Conservation (phyloP, 2,888 invertebrate genomes). For the Sinhomidia bicolor region DNA sequence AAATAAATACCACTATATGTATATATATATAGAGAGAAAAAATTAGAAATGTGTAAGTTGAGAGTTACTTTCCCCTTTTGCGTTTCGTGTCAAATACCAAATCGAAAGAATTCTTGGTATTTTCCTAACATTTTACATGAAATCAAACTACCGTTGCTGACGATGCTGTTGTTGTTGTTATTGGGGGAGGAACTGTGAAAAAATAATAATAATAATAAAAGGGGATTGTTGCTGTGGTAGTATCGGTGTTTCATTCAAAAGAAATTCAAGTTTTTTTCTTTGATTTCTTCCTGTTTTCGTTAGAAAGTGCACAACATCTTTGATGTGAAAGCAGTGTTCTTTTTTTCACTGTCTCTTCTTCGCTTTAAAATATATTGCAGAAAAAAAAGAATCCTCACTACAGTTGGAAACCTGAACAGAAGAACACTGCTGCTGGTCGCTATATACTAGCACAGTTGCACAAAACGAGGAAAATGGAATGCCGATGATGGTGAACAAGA, state of each 20-base stretch:
- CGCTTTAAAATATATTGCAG: too few species aligned
- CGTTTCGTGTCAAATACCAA: background rate
- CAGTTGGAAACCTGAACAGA: conserved; percentile 7
- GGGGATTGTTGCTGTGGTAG: background rate
- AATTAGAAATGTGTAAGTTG: background rate
- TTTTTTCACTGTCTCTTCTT: background rate
- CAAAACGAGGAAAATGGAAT: background rate
- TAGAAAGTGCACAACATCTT: conserved; percentile 14
- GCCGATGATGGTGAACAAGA: background rate
- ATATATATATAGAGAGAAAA: background rate
- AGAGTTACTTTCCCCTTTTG: background rate
- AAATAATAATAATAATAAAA: conserved; percentile 14
- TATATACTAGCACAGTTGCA: conserved; percentile 4
- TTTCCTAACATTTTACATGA: background rate
- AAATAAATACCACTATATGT: conserved; percentile 4
- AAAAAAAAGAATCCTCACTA: too few species aligned
- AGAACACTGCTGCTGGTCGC: background rate
- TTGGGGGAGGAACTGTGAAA: conserved; percentile 10
- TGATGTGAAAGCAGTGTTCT: background rate
- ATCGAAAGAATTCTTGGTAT: background rate
- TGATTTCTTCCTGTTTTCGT: background rate
- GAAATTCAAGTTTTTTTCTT: background rate
- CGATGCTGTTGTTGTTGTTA: too few species aligned
- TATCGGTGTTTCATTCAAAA: conserved; percentile 34
- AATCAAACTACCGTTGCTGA: too few species aligned